A percentile compares a stretch with the other conserved stretches of the same genome.
These are phyloP conservation scores for Apolygus lucorum DNA, from an alignment of 1,140 invertebrate genomes.

Conservation along the genomic window DNA sequence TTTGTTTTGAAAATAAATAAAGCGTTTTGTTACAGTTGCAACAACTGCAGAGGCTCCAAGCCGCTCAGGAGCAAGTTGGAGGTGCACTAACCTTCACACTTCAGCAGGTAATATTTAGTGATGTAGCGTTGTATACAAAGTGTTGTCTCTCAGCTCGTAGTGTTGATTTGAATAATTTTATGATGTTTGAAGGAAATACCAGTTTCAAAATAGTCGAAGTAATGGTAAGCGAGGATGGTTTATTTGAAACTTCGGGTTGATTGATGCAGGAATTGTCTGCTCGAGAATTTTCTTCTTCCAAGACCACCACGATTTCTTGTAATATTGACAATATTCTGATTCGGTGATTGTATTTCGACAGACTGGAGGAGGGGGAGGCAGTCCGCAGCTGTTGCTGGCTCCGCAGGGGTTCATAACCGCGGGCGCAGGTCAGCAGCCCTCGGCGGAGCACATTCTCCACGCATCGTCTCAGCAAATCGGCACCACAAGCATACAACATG, in stretches of 20 bases:
- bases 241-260: no score
- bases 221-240: no score
- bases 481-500: slow-evolving; percentile 28
- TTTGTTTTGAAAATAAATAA: no score
- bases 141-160: no score
- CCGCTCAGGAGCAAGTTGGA: slow-evolving; percentile 40
- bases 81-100: slow-evolving; percentile 45
- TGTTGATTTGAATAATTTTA: no score
- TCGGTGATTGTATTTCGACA: not conserved
- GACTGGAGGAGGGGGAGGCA: slow-evolving; percentile 32
- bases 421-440: slow-evolving; percentile 27
- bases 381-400: slow-evolving; percentile 32
- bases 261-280: no score
- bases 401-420: slow-evolving; percentile 27
- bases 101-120: slow-evolving; percentile 39
- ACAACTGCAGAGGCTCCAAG: slow-evolving; percentile 45
- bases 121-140: not conserved
- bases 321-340: not conserved
- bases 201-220: no score
- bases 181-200: no score
- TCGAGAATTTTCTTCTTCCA: not conserved
- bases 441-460: slow-evolving; percentile 31
- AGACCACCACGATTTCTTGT: not conserved
- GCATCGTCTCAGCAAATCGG: slow-evolving; percentile 31
- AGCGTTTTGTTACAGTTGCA: slow-evolving; percentile 43